Evolutionary conservation across 2,113 vertebrate species (phyloP), one percentile per base, ranked within the genome.

Genomic region (Dicrurus megarhynchus): DNA sequence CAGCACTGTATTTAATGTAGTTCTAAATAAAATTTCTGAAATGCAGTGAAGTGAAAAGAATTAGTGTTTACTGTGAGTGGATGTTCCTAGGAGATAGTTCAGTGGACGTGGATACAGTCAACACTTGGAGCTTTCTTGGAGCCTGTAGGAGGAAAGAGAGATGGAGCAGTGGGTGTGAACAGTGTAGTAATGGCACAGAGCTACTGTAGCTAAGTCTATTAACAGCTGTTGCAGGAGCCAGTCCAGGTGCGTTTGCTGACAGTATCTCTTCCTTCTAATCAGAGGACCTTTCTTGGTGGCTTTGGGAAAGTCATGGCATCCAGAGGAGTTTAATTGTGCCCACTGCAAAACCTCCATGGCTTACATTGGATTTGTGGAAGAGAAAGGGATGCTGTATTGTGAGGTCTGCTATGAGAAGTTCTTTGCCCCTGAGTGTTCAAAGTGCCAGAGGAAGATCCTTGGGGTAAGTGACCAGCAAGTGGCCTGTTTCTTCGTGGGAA

Each of bases 201-300:
- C 15, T 71, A 3, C 30, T 11, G 1, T 8, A n/a, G 30, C 3
- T 73, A 56, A 60, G 12, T 26, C 30, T 55, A 6, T 61, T 47
- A 46, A 63, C 10, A 53, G 16, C 39, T 90, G 65, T 69, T 69
- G 30, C 52, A 44, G 63, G 30, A 77, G 33, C 24, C 74, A 60
- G 12, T 4, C 6, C n/a, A 46, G 35, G 23, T 21, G 19, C 6
- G 7, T 95, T 90, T 73, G 28, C 65, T 97, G 67, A 88, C 16
- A 82, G 32, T 75, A 30, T 87, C 69, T 95, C 26, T 90, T 97
- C 82, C 95, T 91, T 89, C 61, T 90, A 71, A 56, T 67, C 97
- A 99, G 99, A 96, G 99, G 99, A 69, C 99, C 99, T 4, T 99
- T 99, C 95, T 98, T 99, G 15, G 98, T 99, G 97, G 99, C 99